Conservation (phyloP, 2,113 vertebrate genomes). For the Drymodes brunneopygia region DNA sequence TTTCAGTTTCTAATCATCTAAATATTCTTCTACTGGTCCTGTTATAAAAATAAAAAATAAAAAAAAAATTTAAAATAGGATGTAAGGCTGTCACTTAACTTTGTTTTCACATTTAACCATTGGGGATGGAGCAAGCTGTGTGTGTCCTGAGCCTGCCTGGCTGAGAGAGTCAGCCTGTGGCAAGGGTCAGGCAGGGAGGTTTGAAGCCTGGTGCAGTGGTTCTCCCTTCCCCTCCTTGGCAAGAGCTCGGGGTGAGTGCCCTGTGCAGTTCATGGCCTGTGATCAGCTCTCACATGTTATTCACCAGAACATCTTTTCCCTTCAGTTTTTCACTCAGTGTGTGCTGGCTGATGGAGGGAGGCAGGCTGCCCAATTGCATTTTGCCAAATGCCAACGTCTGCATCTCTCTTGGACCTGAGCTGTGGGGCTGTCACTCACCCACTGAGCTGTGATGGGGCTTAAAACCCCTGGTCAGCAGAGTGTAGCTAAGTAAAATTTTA, state of each 20-base stretch:
- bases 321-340: neutral
- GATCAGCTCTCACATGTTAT: neutral
- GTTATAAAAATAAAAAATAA: neutral
- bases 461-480: neutral
- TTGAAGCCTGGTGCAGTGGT: neutral
- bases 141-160: neutral
- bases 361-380: neutral
- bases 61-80: too few relatives aligned
- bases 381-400: neutral
- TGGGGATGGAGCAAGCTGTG: accelerated
- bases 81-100: neutral
- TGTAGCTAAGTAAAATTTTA: neutral
- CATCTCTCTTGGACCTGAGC: neutral
- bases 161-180: neutral
- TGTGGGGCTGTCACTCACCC: neutral
- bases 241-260: neutral
- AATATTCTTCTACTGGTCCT: neutral
- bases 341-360: neutral
- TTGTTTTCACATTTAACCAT: neutral
- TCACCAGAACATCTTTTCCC: neutral
- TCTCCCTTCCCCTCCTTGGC: neutral
- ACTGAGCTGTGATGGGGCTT: neutral
- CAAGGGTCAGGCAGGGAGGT: neutral
- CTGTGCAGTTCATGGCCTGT: neutral
- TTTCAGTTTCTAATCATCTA: neutral